These are phyloP conservation scores for Hemicordylus capensis DNA, from an alignment of 2,113 vertebrate species.

Conservation along the genomic window DNA sequence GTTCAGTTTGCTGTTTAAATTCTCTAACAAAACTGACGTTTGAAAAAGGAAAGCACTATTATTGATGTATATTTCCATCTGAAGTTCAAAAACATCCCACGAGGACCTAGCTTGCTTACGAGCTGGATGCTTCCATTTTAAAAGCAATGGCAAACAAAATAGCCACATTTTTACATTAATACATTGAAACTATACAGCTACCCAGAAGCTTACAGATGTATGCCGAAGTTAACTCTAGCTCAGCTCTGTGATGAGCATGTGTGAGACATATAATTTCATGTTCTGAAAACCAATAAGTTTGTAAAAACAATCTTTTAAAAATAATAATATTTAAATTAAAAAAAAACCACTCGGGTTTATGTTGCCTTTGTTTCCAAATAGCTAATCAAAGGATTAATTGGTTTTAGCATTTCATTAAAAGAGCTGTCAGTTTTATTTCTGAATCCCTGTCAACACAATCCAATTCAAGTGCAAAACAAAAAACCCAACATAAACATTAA, in stretches of 20 bases:
- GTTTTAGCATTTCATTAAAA: neutral
- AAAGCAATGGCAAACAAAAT: neutral
- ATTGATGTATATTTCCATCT: neutral
- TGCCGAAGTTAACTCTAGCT: neutral
- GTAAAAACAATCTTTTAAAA: neutral
- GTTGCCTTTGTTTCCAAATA: neutral
- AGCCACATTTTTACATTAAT: too few species aligned
- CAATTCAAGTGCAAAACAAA: neutral
- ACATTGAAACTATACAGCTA: neutral
- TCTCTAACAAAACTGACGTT: neutral
- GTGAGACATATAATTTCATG: neutral
- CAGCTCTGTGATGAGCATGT: neutral
- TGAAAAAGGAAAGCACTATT: neutral
- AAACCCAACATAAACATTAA: neutral
- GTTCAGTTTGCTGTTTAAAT: too few species aligned
- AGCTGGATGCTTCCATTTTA: neutral
- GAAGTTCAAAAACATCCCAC: neutral
- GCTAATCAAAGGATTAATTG: neutral
- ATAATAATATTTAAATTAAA: neutral
- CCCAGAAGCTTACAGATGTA: neutral
- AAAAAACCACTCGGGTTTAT: neutral
- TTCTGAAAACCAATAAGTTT: neutral
- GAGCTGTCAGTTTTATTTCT: neutral
- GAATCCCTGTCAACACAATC: neutral
- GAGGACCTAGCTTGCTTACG: neutral